phyloP scores from a whole-genome alignment of 2,888 invertebrate species.

The Cenopis cana region DNA sequence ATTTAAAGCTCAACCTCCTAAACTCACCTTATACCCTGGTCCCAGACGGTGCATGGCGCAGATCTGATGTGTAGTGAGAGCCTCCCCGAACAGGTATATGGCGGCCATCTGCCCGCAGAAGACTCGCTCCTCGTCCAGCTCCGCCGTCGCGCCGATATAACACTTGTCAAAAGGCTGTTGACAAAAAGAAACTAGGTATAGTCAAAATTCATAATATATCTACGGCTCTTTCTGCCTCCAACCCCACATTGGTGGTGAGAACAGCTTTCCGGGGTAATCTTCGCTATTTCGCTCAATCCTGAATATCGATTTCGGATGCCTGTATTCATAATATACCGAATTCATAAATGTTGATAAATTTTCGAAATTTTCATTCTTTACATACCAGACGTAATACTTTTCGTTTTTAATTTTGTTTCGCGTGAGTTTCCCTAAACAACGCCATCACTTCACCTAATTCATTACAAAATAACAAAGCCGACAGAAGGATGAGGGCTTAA shows the following conservation, averaged over 20 bases:
- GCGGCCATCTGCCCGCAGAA: conserved; percentile 99
- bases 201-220: background rate
- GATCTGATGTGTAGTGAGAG: conserved; percentile 98
- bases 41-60: conserved; percentile 99
- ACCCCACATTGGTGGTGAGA: too few relatives aligned
- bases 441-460: conserved; percentile 28
- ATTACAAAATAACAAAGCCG: conserved; percentile 35
- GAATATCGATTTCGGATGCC: too few relatives aligned
- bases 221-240: too few relatives aligned
- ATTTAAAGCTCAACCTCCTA: background rate
- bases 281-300: too few relatives aligned
- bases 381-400: too few relatives aligned
- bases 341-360: background rate
- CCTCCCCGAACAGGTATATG: conserved; percentile 99
- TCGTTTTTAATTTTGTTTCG: background rate
- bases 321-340: background rate
- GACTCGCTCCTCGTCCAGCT: conserved; percentile 97
- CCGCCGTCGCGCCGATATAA: conserved; percentile 99
- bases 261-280: too few relatives aligned
- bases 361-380: too few relatives aligned
- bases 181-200: conserved; percentile 46
- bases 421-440: background rate
- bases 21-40: conserved; percentile 97
- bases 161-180: conserved; percentile 99
- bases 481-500: conserved; percentile 30